Evolutionary conservation across 2,888 invertebrate species (phyloP), one percentile per base, ranked within the genome.

Genomic region (Noctua pronuba): DNA sequence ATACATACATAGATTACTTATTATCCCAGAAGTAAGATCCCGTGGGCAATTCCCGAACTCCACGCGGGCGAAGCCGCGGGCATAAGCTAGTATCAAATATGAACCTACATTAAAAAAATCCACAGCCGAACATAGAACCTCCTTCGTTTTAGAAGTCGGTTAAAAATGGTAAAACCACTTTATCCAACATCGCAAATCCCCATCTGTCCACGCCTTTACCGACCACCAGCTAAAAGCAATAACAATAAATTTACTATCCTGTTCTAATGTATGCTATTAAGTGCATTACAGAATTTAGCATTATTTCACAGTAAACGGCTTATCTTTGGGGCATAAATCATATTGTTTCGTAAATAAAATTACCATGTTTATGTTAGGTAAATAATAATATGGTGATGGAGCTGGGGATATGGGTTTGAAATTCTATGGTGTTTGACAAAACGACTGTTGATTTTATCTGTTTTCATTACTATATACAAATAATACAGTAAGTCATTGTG

Each of bases 271-370:
- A 75, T 76, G 71, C 77, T 71, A 83, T 87, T 86, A 81, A 76
- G 75, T 79, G 73, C 78, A 85, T 71, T 87, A 81, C 79, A 80
- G 73, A 75, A 74, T 69, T 77, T 62, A 73, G 35, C 75, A 77
- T 83, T 83, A 83, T 77, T 80, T 80, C 67, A n/a, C 64, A 76
- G 83, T 80, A 86, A 83, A 83, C 65, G 44, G 62, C 75, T 87
- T 85, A 88, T 88, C 86, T 88, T 52, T 66, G 38, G 65, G 44
- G 13, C 77, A 83, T 88, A 84, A 88, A 85, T 88, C 87, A 88
- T 83, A 79, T 46, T 70, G 73, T 88, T 87, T 83, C 75, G 82
- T 77, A 79, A 80, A 75, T 77, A 78, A 75, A 74, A 80, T 83
- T 74, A 87, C 75, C 77, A 68, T 77, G 80, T 81, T 79, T 81